Base-by-base conservation (phyloP, 2,888 invertebrate genomes). In the Agrochola lychnidis region DNA sequence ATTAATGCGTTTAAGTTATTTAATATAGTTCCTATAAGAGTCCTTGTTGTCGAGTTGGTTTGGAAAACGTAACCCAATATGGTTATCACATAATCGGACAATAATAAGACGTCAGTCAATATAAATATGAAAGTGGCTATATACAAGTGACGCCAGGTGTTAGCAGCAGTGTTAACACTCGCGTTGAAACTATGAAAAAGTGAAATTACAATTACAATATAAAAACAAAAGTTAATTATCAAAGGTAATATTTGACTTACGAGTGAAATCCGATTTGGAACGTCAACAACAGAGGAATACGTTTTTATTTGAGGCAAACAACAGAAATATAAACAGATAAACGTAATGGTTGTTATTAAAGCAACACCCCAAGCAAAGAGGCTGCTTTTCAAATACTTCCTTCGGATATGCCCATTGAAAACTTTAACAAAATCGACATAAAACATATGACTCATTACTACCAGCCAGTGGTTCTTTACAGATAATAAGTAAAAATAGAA, bases 361-460 rank as follows among this genome's bases (percentile, higher is more conserved):
- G 57, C 40, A 16, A 59, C 12, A 4, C 48, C 48, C 59, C 73
- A 75, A 61, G 40, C 57, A 61, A 75, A 74, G 7, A 74, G 25
- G 12, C 25, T n/a, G 22, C 59, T 74, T 61, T 74, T 74, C 16
- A 75, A 40, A 61, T 61, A 75, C 51, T 30, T 73, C 10, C 25
- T 73, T 51, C 48, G 40, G 4, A 74, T 74, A 73, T 74, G 6
- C 5, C 25, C 75, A 59, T 74, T 51, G 25, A 73, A 73, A 16
- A 73, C 73, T 25, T 74, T 75, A 22, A 75, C 76, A 40, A 75
- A 59, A 2, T 75, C 48, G 0, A 73, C 48, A 5, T 73, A 75
- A 40, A 73, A 73, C 73, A 75, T 75, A 16, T 74, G 73, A 30
- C 76, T 57, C 9, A 74, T n/a, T 42, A 74, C 51, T n/a, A 74